Base-by-base conservation (phyloP, 2,113 vertebrate genomes). In the Tychaedon coryphoeus region DNA sequence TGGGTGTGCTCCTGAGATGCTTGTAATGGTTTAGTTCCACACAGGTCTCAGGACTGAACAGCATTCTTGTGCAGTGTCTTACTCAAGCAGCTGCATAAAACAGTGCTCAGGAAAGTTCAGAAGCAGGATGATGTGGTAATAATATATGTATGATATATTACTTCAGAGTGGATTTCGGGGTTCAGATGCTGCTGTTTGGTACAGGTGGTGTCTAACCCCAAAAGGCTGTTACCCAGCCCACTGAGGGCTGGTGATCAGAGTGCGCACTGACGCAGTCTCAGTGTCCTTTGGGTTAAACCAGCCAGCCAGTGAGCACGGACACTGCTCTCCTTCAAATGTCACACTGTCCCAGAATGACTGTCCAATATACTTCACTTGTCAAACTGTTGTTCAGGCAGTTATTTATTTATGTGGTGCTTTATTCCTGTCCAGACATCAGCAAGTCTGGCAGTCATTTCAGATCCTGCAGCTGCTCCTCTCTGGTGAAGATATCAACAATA, bases 281-380 rank as follows among this genome's bases (percentile, higher is more conserved):
- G 57, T 19, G 9, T 47, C 28, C 34, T 65, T 38, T 48, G 66
- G 25, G 42, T 86, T 75, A 69, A 93, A 66, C 23, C 31, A 67
- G 58, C 42, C 26, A 57, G 25, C 53, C 40, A 16, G 50, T 13
- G 88, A 72, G 38, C 66, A 45, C 3, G 50, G 80, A 6, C 18
- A 3, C 61, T 81, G 34, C 79, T 83, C 74, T 95, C 53, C 87
- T 91, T 71, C 43, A 48, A 86, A 25, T 89, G 89, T 95, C 66
- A 65, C 47, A 5, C 78, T 56, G 79, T 48, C 34, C 65, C n/a
- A 28, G 58, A 38, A 6, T 53, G 67, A 71, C 79, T 88, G 80
- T 75, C 95, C 93, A 33, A 42, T 6, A 36, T n/a, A 40, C 12
- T 95, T 94, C 62, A 64, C 58, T 94, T 96, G 76, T 91, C 83